Evolutionary conservation across 2,113 vertebrate genomes (phyloP), one percentile per base, ranked within the genome.

Genomic region (Paramormyrops kingsleyae): DNA sequence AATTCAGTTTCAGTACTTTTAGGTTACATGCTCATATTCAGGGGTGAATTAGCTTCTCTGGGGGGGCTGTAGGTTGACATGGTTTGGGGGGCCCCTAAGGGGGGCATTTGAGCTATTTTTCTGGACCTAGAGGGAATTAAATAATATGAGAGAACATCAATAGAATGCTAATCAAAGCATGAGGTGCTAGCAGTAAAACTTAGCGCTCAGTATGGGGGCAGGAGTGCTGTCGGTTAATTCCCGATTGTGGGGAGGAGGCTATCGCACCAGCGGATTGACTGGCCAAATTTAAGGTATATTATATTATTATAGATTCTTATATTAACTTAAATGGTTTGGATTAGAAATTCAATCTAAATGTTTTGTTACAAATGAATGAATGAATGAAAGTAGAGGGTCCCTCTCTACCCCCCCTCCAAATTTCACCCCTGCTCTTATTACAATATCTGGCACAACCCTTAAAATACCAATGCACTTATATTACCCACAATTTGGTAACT

Each of bases 1-100:
- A 84, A 84, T n/a, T 84, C 44, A 84, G 83, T 21, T 84, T 46
- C 19, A 84, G 83, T 47, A 84, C 74, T 17, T 80, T 80, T 80
- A 17, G 15, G 74, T 80, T 80, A 80, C 74, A 80, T 42, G 74
- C 13, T 42, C 31, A 19, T 17, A 42, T 66, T 66, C 62, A 66
- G 62, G n/a, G n/a, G n/a, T n/a, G 8, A 12, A 66, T 3, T 66
- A 31, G 4, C n/a, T 66, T 12, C 62, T 66, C 62, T 66, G 62
- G 62, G 62, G 62, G n/a, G n/a, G 9, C n/a, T 27, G n/a, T 12
- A 12, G 62, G 8, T 9, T 62, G 9, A 66, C n/a, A 66, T 70
- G 62, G 62, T 4, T 70, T 31, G 62, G 10, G 62, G n/a, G 3
- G 0, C 27, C 59, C n/a, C 62, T 70, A 31, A 70, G 3, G 6